Conservation (phyloP, 2,888 invertebrate species). For the Tinea pellionella region DNA sequence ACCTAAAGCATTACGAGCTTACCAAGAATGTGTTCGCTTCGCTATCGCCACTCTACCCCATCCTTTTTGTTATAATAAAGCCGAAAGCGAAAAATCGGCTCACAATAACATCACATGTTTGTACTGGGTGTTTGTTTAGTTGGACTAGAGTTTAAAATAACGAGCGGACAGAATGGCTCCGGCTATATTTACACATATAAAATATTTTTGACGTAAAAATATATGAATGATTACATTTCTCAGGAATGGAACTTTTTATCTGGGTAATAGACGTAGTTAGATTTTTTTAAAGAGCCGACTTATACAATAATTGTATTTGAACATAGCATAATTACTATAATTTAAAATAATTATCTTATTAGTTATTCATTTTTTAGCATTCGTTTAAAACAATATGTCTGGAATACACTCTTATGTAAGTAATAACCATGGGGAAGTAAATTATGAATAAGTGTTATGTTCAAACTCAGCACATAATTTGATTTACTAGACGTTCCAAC, state of each 20-base stretch:
- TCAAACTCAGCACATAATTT: not conserved
- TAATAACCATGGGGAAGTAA: not conserved
- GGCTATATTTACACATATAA: slow-evolving; percentile 28
- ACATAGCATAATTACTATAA: not conserved
- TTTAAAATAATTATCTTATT: not conserved
- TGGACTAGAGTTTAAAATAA: slow-evolving; percentile 37
- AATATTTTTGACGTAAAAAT: slow-evolving; percentile 22
- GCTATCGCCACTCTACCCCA: slow-evolving; percentile 10
- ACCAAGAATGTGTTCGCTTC: not conserved
- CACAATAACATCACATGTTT: slow-evolving; percentile 35
- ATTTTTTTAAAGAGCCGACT: not conserved
- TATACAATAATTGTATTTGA: not conserved
- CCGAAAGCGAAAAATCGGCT: slow-evolving; percentile 26
- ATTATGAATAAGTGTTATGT: slow-evolving; percentile 5
- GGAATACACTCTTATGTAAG: not conserved
- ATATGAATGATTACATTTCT: slow-evolving; percentile 18
- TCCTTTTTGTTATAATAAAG: slow-evolving; percentile 13
- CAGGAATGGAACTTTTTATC: not conserved
- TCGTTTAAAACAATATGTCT: not conserved
- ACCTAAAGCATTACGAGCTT: not conserved
- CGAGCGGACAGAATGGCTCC: slow-evolving; percentile 30
- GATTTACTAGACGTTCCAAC: not conserved
- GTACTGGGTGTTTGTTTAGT: slow-evolving; percentile 45
- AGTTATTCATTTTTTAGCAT: not conserved
- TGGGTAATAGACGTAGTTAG: not conserved